phyloP scores from a whole-genome alignment of 37 sponge, comb jelly and placozoan genomes.

The Eunapius fragilis region DNA sequence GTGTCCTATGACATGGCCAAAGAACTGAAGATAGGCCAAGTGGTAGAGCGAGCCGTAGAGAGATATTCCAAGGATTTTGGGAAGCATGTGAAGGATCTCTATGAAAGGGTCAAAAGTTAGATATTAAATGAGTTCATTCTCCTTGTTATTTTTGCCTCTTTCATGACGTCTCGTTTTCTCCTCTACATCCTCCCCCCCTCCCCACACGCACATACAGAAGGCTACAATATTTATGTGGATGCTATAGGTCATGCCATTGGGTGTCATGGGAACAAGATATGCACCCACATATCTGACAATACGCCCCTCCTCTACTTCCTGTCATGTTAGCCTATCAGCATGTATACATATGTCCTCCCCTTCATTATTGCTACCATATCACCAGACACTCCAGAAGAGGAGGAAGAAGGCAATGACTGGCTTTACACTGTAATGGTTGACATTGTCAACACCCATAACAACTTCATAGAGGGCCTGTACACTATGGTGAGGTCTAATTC shows the following conservation, averaged over 20 bases:
- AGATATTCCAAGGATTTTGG: conserved; percentile 42
- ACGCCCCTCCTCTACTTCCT: conserved; percentile 74
- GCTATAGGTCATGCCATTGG: conserved; percentile 88
- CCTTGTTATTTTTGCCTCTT: neutral
- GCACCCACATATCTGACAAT: conserved; percentile 69
- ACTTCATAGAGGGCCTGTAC: conserved; percentile 50
- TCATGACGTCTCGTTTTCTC: neutral
- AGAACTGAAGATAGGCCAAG: conserved; percentile 40
- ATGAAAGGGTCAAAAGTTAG: conserved; percentile 45
- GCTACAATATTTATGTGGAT: conserved; percentile 83
- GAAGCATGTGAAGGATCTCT: conserved; percentile 30
- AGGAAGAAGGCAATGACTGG: conserved; percentile 79
- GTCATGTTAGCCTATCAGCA: conserved; percentile 29
- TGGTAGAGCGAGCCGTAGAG: conserved; percentile 26
- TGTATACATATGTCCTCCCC: no score
- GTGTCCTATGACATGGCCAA: conserved; percentile 61
- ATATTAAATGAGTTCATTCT: neutral
- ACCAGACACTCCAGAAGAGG: conserved; percentile 52
- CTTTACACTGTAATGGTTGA: conserved; percentile 64
- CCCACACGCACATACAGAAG: conserved; percentile 1
- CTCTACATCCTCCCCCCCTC: neutral
- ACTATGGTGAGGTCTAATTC: neutral
- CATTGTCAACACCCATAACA: conserved; percentile 61
- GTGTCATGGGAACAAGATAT: conserved; percentile 64
- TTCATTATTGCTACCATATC: neutral